A percentile compares a stretch with the other conserved stretches of the same genome.
Conservation (phyloP, 2,113 vertebrate genomes). For the Puma concolor region DNA sequence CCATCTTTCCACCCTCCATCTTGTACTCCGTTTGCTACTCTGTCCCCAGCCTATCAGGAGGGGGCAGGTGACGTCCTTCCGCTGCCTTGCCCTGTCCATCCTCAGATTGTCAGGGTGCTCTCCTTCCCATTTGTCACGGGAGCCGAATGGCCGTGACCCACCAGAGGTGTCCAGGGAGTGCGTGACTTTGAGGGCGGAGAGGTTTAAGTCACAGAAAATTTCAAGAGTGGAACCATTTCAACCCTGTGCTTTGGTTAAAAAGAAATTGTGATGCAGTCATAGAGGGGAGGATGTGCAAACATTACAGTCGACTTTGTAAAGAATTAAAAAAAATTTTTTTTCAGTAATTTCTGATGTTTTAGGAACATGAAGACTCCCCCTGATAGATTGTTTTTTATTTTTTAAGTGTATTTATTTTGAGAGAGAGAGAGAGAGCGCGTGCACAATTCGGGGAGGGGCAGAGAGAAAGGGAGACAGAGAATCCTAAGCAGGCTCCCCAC, state of each 20-base stretch:
- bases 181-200: not conserved
- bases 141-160: not conserved
- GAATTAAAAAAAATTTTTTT: not conserved
- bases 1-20: not conserved
- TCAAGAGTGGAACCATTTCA: not conserved
- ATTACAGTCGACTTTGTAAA: not conserved
- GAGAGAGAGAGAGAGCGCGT: too few species aligned
- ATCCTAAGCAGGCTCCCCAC: too few species aligned
- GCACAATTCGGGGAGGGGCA: too few species aligned
- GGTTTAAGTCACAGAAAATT: not conserved
- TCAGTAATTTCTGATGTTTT: not conserved
- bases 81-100: not conserved
- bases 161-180: not conserved
- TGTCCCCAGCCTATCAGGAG: not conserved
- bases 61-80: not conserved
- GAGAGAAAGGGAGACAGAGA: too few species aligned
- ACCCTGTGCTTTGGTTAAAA: not conserved
- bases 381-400: not conserved
- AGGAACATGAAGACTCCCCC: not conserved
- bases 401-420: too few species aligned
- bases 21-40: not conserved
- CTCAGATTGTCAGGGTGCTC: not conserved
- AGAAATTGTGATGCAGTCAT: not conserved
- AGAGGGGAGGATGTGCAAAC: not conserved
- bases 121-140: not conserved